phyloP scores from a whole-genome alignment of 2,797 vertebrate species.

The Poeciliopsis gracilis region DNA sequence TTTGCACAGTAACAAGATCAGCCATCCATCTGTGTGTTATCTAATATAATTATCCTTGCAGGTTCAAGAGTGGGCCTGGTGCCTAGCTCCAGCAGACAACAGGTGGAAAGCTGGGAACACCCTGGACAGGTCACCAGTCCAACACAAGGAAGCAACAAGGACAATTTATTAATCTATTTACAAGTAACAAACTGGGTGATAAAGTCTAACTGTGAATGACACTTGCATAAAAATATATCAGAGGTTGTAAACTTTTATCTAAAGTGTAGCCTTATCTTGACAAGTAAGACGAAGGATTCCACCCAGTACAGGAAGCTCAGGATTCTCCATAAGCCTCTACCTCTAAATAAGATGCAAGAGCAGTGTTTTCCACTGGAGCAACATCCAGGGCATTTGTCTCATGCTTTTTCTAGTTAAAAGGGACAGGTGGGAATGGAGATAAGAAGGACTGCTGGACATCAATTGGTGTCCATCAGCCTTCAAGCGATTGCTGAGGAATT shows the following conservation, averaged over 20 bases:
- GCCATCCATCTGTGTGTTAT: no score
- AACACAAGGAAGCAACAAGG: not conserved
- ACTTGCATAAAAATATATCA: not conserved
- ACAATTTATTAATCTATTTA: not conserved
- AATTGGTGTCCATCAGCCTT: constrained; percentile 40
- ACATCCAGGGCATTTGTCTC: constrained; percentile 24
- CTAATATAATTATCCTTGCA: no score
- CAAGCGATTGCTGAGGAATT: constrained; percentile 68
- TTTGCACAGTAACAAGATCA: not conserved
- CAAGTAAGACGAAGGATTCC: not conserved
- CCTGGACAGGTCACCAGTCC: no score
- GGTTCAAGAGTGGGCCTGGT: no score
- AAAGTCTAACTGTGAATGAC: not conserved
- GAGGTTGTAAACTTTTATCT: not conserved
- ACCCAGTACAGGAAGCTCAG: not conserved
- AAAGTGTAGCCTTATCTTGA: not conserved
- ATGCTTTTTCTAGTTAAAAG: constrained; percentile 45
- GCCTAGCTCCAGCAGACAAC: no score
- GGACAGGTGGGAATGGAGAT: constrained; percentile 64
- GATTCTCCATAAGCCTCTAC: not conserved
- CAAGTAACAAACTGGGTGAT: not conserved
- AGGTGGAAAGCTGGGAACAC: no score
- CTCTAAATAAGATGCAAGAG: not conserved
- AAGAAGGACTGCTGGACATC: constrained; percentile 28
- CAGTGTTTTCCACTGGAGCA: not conserved